Evolutionary conservation across 2,113 vertebrate genomes (phyloP).

Genomic region (Engraulis encrasicolus): DNA sequence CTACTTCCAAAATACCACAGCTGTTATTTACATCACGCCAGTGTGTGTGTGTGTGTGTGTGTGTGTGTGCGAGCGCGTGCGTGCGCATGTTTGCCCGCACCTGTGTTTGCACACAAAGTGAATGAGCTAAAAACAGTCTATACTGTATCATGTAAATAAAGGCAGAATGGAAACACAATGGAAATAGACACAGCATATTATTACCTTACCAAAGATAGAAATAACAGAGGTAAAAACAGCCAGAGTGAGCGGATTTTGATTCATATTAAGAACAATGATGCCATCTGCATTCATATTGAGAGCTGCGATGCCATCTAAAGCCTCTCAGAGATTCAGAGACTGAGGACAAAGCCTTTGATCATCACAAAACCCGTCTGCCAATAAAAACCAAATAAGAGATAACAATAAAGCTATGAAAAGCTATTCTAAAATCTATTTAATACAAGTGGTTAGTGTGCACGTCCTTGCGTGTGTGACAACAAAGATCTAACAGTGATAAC

Average conservation of each 20-base stretch:
- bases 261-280: neutral
- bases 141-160: too few species aligned
- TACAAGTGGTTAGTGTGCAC: neutral
- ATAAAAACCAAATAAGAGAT: constrained; percentile 22
- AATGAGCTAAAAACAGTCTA: too few species aligned
- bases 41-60: too few species aligned
- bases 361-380: neutral
- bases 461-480: neutral
- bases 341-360: neutral
- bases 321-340: neutral
- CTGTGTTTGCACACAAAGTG: too few species aligned
- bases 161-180: neutral
- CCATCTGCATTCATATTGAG: too few species aligned
- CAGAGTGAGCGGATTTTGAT: neutral
- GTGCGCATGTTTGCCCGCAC: too few species aligned
- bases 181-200: neutral
- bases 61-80: too few species aligned
- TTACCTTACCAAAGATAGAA: neutral
- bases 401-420: constrained; percentile 33
- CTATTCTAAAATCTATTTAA: constrained; percentile 16
- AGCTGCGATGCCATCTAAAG: neutral
- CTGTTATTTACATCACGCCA: too few species aligned
- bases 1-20: too few species aligned
- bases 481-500: constrained; percentile 29
- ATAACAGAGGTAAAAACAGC: neutral